Conservation (phyloP, 2,888 invertebrate genomes). For the Brachypalpus laphriformis region DNA sequence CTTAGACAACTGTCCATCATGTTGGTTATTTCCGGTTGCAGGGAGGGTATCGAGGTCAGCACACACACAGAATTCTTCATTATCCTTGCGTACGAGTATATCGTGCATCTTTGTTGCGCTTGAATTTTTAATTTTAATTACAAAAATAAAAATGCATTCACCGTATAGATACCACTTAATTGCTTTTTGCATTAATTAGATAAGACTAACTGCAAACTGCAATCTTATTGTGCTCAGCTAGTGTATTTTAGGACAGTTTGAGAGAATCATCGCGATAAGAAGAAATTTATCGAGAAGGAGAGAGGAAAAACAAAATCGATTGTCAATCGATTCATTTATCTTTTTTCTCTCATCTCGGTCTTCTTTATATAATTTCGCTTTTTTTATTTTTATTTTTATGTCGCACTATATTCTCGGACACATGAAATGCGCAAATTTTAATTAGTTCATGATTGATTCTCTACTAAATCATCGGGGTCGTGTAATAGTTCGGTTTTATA, state of each 20-base stretch:
- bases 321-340: constrained; percentile 47
- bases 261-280: constrained; percentile 44
- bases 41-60: constrained; percentile 23
- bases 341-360: constrained; percentile 31
- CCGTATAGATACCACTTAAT: constrained; percentile 36
- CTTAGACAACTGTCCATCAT: not conserved
- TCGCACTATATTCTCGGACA: constrained; percentile 60
- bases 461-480: constrained; percentile 74
- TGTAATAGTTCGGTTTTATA: constrained; percentile 42
- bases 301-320: constrained; percentile 27
- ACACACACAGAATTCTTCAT: not conserved
- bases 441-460: constrained; percentile 76
- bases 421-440: constrained; percentile 74
- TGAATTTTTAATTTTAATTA: constrained; percentile 57
- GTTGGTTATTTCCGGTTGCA: constrained; percentile 18
- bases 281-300: constrained; percentile 28
- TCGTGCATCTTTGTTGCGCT: constrained; percentile 36
- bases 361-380: constrained; percentile 38
- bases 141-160: constrained; percentile 30
- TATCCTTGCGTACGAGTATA: constrained; percentile 38
- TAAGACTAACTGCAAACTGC: constrained; percentile 36
- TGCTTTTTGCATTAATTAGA: constrained; percentile 60
- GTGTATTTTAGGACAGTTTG: constrained; percentile 7
- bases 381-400: constrained; percentile 38
- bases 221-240: not conserved